Conservation (phyloP, 2,797 vertebrate species). For the Cossypha polioptera region DNA sequence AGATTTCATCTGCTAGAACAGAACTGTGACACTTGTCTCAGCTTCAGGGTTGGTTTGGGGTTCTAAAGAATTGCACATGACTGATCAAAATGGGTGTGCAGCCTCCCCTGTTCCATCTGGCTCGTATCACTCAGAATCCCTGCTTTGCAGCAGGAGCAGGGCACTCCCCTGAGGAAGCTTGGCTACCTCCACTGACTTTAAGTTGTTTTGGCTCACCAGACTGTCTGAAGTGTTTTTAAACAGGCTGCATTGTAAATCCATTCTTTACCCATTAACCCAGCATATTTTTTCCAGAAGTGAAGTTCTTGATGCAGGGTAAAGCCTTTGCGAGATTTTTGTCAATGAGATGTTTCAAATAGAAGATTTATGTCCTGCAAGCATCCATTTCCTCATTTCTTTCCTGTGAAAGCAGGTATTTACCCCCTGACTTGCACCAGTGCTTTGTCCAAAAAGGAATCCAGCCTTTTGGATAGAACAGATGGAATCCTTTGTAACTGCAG, state of each 20-base stretch:
- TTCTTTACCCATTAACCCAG: background rate
- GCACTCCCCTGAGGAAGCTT: background rate
- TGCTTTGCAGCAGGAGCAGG: background rate
- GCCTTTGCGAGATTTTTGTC: background rate
- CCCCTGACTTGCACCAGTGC: too few species aligned
- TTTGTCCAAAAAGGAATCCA: background rate
- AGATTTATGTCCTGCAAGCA: background rate
- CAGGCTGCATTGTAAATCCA: background rate
- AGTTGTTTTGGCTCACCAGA: background rate
- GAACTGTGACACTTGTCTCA: background rate
- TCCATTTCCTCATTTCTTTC: background rate
- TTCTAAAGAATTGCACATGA: background rate
- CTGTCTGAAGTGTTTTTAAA: background rate
- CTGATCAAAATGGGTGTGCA: background rate
- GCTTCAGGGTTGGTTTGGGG: background rate
- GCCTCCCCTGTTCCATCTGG: background rate
- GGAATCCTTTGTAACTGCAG: background rate
- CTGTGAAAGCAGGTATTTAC: background rate
- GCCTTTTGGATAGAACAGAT: background rate
- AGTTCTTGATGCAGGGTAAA: background rate
- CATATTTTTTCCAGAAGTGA: background rate
- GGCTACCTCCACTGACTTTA: background rate
- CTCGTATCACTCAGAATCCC: fast-evolving
- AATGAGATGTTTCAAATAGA: background rate
- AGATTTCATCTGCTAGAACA: background rate